Percentiles rank a stretch among this genome's conserved stretches.
phyloP scores from a whole-genome alignment of 2,797 vertebrate genomes.

The Microctenopoma steveboyesi region DNA sequence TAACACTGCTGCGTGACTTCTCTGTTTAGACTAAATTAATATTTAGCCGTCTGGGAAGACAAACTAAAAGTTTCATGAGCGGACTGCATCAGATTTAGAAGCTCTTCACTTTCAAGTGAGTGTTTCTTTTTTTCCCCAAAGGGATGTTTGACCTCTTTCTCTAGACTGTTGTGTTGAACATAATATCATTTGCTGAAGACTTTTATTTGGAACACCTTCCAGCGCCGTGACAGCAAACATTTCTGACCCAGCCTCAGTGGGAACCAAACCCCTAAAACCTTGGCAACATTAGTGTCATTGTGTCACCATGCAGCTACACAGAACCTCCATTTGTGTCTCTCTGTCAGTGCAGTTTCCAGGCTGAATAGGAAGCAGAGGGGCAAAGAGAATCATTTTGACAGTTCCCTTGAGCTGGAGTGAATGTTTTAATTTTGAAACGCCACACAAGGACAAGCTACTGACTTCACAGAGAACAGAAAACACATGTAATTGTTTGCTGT shows the following conservation, averaged over 20 bases:
- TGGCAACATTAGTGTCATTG: constrained; percentile 51
- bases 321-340: constrained; percentile 38
- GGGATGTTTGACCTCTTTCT: constrained; percentile 66
- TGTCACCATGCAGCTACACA: constrained; percentile 50
- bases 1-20: constrained; percentile 18
- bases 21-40: constrained; percentile 33
- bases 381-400: constrained; percentile 61
- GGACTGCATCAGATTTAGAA: constrained; percentile 28
- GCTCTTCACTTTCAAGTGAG: constrained; percentile 21
- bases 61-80: constrained; percentile 51
- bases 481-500: constrained; percentile 6
- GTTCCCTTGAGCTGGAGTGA: constrained; percentile 46
- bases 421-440: constrained; percentile 61
- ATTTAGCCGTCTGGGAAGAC: constrained; percentile 39
- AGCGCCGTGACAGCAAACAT: constrained; percentile 41
- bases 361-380: constrained; percentile 33
- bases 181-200: constrained; percentile 58
- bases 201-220: constrained; percentile 37
- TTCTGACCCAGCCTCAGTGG: constrained; percentile 34
- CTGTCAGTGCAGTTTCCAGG: constrained; percentile 26
- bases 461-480: constrained; percentile 19
- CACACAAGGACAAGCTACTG: constrained; percentile 20
- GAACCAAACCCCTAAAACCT: constrained; percentile 33
- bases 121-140: constrained; percentile 15
- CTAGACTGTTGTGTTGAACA: constrained; percentile 41